Conservation (phyloP, 2,888 invertebrate species). For the Stenchaetothrips biformis region DNA sequence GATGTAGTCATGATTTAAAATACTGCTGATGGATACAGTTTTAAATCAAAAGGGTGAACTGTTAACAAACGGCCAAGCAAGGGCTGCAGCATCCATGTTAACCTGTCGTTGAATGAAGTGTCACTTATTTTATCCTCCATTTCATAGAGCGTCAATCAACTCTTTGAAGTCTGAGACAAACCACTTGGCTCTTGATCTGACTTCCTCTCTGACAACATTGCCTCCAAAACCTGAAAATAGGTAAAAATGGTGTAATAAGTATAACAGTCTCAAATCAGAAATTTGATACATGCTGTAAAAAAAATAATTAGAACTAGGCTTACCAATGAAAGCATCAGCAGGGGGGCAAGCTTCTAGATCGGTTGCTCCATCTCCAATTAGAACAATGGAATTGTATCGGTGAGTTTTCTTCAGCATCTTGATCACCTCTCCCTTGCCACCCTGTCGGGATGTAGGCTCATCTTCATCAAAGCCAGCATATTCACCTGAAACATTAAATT, state of each 20-base stretch:
- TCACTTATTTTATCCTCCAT: background rate
- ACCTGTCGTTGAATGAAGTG: background rate
- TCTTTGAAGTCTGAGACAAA: slow-evolving; percentile 85
- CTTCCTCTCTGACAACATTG: slow-evolving; percentile 80
- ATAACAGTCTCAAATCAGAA: background rate
- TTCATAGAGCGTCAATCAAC: slow-evolving; percentile 51
- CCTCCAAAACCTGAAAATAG: slow-evolving; percentile 80
- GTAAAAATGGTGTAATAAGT: no score
- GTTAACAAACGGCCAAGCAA: background rate
- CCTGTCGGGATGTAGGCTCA: slow-evolving; percentile 84
- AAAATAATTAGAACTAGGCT: slow-evolving; percentile 13
- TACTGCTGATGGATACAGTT: background rate
- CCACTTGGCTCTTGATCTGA: slow-evolving; percentile 77
- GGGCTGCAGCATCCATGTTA: background rate
- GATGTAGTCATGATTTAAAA: background rate
- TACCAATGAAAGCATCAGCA: slow-evolving; percentile 82
- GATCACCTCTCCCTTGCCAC: slow-evolving; percentile 89
- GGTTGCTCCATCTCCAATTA: slow-evolving; percentile 96
- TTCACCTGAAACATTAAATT: slow-evolving; percentile 56
- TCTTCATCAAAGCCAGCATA: slow-evolving; percentile 91
- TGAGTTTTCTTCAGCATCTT: slow-evolving; percentile 66
- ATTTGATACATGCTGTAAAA: background rate
- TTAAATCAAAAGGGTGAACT: background rate
- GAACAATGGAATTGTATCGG: slow-evolving; percentile 69
- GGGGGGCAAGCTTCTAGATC: slow-evolving; percentile 93